A percentile compares a stretch with the other conserved stretches of the same genome.
phyloP scores from a whole-genome alignment of 2,113 vertebrate genomes.

The Misgurnus mizolepis region DNA sequence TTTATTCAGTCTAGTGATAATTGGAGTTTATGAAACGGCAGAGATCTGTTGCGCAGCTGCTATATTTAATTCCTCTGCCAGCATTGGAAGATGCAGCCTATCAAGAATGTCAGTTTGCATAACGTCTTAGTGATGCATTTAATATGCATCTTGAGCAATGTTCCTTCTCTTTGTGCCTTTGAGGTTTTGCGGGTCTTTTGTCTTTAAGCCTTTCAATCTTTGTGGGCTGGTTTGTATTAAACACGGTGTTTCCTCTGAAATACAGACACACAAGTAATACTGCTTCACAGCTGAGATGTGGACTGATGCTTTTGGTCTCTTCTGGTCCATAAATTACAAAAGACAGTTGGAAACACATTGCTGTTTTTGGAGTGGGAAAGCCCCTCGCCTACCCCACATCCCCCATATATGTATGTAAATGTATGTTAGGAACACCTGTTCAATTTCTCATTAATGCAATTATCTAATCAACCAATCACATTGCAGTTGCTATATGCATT shows the following conservation, averaged over 20 bases:
- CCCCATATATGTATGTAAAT: too few relatives aligned
- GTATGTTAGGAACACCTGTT: too few relatives aligned
- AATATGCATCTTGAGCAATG: background rate
- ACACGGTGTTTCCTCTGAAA: background rate
- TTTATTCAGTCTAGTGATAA: constrained; percentile 1
- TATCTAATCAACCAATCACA: too few relatives aligned
- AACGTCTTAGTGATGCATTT: background rate
- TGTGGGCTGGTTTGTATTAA: background rate
- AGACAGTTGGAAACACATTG: background rate
- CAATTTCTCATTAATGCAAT: too few relatives aligned
- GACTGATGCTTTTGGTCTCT: background rate
- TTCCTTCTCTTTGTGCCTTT: background rate
- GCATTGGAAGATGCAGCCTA: background rate
- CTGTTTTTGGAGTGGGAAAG: too few relatives aligned
- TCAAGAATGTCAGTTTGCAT: constrained; percentile 18
- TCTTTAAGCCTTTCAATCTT: constrained; percentile 17
- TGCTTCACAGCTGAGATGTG: background rate
- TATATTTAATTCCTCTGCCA: background rate
- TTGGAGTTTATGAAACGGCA: background rate
- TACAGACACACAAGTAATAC: background rate
- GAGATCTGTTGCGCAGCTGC: background rate
- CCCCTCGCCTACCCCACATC: too few relatives aligned
- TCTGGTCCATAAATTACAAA: background rate
- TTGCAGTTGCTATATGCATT: too few relatives aligned
- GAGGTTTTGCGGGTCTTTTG: constrained; percentile 27